phyloP scores from a whole-genome alignment of 2,888 invertebrate species.

The Shargacucullia verbasci region DNA sequence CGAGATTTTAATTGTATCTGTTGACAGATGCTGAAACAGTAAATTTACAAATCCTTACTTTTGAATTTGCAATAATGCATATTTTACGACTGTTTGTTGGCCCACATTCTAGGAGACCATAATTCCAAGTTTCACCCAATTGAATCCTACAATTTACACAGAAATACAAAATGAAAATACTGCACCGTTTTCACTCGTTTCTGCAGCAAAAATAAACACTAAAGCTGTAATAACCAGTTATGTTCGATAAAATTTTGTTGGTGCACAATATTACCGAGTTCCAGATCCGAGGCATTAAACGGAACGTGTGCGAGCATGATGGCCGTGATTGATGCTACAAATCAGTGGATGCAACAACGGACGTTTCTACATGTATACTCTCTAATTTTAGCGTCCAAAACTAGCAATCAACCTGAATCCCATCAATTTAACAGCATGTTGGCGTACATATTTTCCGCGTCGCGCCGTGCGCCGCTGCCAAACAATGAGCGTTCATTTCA shows the following conservation, averaged over 20 bases:
- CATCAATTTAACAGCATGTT: conserved; percentile 70
- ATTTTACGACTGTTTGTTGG: conserved; percentile 27
- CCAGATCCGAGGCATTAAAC: conserved; percentile 28
- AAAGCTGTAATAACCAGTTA: conserved; percentile 23
- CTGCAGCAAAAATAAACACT: conserved; percentile 35
- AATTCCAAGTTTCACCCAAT: conserved; percentile 18
- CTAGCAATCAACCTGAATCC: conserved; percentile 64
- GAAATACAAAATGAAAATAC: conserved; percentile 15
- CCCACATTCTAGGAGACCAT: conserved; percentile 3
- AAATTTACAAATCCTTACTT: conserved; percentile 6
- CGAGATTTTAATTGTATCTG: conserved; percentile 5
- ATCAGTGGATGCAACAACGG: conserved; percentile 52
- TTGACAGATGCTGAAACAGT: conserved; percentile 1
- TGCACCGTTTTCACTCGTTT: conserved; percentile 15
- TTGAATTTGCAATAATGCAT: conserved; percentile 5
- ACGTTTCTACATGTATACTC: conserved; percentile 56
- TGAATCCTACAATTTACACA: conserved; percentile 13
- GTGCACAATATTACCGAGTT: conserved; percentile 27
- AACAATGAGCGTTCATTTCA: conserved; percentile 74
- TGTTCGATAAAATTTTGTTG: conserved; percentile 38
- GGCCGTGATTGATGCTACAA: conserved; percentile 48
- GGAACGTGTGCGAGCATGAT: conserved; percentile 23
- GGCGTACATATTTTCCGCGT: conserved; percentile 71
- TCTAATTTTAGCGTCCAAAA: conserved; percentile 60
- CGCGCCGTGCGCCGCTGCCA: conserved; percentile 68